A percentile compares a stretch with the other conserved stretches of the same genome.
Conservation (phyloP, 2,797 vertebrate genomes). For the Fistularia commersonii region DNA sequence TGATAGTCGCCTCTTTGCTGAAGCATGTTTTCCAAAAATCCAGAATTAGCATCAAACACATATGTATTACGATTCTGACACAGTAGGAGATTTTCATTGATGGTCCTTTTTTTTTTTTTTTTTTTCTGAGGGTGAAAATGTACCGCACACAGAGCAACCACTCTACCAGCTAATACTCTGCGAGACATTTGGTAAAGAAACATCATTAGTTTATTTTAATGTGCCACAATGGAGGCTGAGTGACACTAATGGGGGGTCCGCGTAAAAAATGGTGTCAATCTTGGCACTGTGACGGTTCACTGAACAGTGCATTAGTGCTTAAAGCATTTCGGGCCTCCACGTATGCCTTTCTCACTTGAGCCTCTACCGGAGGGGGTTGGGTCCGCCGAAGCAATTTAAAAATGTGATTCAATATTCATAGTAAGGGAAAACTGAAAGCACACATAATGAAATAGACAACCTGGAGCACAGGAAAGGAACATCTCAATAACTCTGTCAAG, state of each 20-base stretch:
- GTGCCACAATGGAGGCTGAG: constrained; percentile 68
- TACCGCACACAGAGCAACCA: constrained; percentile 49
- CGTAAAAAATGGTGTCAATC: constrained; percentile 76
- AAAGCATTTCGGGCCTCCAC: constrained; percentile 65
- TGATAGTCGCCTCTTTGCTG: too few relatives aligned
- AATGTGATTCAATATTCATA: constrained; percentile 54
- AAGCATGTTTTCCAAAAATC: too few relatives aligned
- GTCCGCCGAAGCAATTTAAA: constrained; percentile 37
- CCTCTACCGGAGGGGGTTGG: constrained; percentile 13
- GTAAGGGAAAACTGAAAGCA: constrained; percentile 22
- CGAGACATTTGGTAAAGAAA: constrained; percentile 64
- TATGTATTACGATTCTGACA: too few relatives aligned
- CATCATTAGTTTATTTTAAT: constrained; percentile 78
- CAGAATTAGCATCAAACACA: too few relatives aligned
- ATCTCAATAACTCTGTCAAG: constrained; percentile 42
- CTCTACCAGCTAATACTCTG: constrained; percentile 55
- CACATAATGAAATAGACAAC: constrained; percentile 43
- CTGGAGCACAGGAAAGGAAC: constrained; percentile 25
- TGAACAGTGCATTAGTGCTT: constrained; percentile 73
- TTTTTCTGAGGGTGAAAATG: constrained; percentile 45
- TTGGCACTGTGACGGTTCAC: constrained; percentile 67
- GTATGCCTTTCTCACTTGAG: constrained; percentile 49
- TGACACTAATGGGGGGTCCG: constrained; percentile 74
- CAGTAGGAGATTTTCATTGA: too few relatives aligned
- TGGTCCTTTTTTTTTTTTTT: constrained; percentile 33